These are phyloP conservation scores for Cochlearius cochlearius DNA, from an alignment of 2,113 vertebrate species.

Conservation along the genomic window DNA sequence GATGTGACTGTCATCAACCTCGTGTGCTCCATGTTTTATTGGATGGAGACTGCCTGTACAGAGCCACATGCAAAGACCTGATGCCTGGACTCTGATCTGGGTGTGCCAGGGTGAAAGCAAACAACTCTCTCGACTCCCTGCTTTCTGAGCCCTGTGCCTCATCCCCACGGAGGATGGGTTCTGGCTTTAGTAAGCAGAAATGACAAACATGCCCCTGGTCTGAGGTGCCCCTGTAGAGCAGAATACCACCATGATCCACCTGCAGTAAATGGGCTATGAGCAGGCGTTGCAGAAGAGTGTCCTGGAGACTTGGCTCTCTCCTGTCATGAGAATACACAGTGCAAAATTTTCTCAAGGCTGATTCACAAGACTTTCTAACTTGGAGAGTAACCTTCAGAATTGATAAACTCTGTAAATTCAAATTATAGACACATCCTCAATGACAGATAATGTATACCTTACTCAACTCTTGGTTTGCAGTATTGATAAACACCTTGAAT, in stretches of 20 bases:
- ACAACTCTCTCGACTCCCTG: neutral
- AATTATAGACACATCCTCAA: neutral
- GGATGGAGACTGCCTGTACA: neutral
- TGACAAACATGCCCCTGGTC: neutral
- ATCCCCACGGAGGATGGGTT: neutral
- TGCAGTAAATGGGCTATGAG: neutral
- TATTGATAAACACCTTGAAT: neutral
- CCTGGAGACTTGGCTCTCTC: neutral
- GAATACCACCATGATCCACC: rapidly evolving
- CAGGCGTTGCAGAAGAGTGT: neutral
- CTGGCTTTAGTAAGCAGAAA: neutral
- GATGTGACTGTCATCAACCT: neutral
- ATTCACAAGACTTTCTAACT: neutral
- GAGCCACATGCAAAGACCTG: rapidly evolving
- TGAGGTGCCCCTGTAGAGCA: neutral
- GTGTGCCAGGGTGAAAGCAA: neutral
- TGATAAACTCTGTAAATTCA: neutral
- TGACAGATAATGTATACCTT: rapidly evolving
- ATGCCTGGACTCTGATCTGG: slow-evolving; percentile 47
- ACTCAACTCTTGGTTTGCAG: neutral
- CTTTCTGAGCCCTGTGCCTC: neutral
- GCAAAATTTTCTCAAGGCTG: neutral
- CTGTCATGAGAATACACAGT: neutral
- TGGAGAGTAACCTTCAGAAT: neutral
- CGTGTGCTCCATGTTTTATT: rapidly evolving